Conservation (phyloP, 2,113 vertebrate species). For the Grammomys dolichurus region DNA sequence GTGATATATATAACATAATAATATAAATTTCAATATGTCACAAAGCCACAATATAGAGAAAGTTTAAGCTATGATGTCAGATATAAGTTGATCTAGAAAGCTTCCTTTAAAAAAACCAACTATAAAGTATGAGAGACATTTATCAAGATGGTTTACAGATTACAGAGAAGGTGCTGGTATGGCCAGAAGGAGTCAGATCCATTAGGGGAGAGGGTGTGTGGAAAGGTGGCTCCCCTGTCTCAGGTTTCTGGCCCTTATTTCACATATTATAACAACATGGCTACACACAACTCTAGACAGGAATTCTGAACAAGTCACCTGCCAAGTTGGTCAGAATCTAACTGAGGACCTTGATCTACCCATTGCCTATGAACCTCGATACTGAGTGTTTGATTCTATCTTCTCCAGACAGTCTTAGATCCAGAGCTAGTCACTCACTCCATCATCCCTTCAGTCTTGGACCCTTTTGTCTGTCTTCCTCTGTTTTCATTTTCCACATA, state of each 20-base stretch:
- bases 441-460: neutral
- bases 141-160: slow-evolving; percentile 38
- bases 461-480: neutral
- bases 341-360: neutral
- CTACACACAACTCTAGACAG: neutral
- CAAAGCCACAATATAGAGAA: slow-evolving; percentile 9
- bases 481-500: neutral
- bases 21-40: neutral
- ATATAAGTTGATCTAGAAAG: slow-evolving; percentile 41
- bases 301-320: neutral
- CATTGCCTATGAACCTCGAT: neutral
- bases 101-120: neutral
- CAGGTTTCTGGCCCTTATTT: neutral
- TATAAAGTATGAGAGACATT: slow-evolving; percentile 46
- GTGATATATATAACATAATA: neutral
- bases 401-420: neutral
- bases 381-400: neutral
- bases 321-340: neutral
- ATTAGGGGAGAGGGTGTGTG: neutral
- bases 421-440: neutral
- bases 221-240: neutral
- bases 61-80: slow-evolving; percentile 52
- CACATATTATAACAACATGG: neutral
- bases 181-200: neutral
- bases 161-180: neutral